A percentile compares a stretch with the other conserved stretches of the same genome.
Evolutionary conservation across 2,113 vertebrate genomes (phyloP).

Genomic region (Orientallactaga bullata): DNA sequence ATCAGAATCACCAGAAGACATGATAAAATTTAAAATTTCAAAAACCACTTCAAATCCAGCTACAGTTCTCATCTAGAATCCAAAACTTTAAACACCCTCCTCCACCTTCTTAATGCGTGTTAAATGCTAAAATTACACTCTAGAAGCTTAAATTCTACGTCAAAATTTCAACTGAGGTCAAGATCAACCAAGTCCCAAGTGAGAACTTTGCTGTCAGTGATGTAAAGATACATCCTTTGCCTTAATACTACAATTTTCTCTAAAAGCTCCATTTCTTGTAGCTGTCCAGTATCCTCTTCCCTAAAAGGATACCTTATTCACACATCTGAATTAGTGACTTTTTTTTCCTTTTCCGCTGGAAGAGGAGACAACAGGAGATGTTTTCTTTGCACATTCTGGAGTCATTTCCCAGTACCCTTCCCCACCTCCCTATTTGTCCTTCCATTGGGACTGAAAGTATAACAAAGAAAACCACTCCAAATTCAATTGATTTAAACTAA

Average conservation of each 20-base stretch:
- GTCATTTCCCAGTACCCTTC: neutral
- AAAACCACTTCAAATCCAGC: neutral
- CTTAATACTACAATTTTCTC: neutral
- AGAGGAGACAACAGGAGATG: neutral
- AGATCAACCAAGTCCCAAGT: neutral
- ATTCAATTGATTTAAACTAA: constrained; percentile 65
- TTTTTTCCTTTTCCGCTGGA: constrained; percentile 1
- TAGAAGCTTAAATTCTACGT: constrained; percentile 8
- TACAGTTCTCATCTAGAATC: neutral
- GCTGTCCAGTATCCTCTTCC: neutral
- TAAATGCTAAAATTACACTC: constrained; percentile 4
- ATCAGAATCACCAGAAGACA: neutral
- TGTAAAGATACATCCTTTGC: neutral
- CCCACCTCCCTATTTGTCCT: neutral
- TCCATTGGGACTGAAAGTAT: constrained; percentile 47
- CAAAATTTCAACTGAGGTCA: constrained; percentile 42
- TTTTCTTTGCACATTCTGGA: neutral
- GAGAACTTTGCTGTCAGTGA: constrained; percentile 19
- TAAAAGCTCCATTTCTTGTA: constrained; percentile 34
- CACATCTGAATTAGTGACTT: constrained; percentile 3
- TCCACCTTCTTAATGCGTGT: neutral
- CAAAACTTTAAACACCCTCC: neutral
- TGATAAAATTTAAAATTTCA: constrained; percentile 47
- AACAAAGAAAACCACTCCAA: constrained; percentile 53
- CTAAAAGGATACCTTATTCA: neutral